These are phyloP conservation scores for Agrochola litura DNA, from an alignment of 2,888 invertebrate species.

Conservation along the genomic window DNA sequence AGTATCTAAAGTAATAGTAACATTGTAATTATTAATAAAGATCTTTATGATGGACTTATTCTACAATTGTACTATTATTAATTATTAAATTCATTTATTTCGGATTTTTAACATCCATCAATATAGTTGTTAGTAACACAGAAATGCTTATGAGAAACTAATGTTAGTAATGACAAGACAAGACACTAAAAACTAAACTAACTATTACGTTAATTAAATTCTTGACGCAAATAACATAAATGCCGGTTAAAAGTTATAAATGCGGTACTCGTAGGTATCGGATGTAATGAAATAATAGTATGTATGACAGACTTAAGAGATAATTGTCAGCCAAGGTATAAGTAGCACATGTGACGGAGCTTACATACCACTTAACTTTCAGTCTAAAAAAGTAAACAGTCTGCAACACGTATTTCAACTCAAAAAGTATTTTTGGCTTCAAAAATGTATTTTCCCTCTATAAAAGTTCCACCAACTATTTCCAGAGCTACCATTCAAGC, in stretches of 20 bases:
- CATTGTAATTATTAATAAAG: neutral
- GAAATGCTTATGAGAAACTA: too few species aligned
- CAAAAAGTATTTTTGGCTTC: neutral
- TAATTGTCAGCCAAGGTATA: neutral
- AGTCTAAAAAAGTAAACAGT: neutral
- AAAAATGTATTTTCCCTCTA: neutral
- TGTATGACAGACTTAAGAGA: too few species aligned
- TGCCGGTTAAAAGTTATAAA: too few species aligned
- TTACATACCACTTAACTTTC: neutral
- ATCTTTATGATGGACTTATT: too few species aligned
- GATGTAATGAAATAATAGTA: too few species aligned
- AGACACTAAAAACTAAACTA: too few species aligned
- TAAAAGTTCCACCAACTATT: neutral
- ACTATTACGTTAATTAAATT: neutral
- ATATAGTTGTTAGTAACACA: too few species aligned
- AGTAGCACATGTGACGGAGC: neutral
- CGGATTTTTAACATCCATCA: too few species aligned
- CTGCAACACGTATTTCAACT: neutral
- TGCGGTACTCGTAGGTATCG: too few species aligned
- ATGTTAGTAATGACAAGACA: too few species aligned
- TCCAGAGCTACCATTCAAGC: conserved; percentile 13
- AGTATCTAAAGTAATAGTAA: neutral
- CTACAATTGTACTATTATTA: neutral
- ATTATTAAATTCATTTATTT: too few species aligned
- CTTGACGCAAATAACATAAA: neutral